Evolutionary conservation across 2,888 invertebrate species (phyloP), one percentile per base, ranked within the genome.

Genomic region (Sarcophaga subvicina): DNA sequence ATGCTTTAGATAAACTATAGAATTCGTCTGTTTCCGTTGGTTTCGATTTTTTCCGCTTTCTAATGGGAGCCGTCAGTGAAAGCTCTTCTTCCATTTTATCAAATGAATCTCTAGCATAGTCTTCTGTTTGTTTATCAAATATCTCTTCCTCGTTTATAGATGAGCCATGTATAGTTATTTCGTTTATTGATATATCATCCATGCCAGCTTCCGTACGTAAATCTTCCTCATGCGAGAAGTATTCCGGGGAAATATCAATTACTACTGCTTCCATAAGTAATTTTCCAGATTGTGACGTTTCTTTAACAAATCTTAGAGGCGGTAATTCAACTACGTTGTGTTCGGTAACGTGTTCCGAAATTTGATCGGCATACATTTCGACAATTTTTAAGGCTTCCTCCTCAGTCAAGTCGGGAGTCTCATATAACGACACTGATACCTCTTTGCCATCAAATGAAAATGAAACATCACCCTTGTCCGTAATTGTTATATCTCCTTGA

Each of bases 341-440:
- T 92, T 97, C 97, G 91, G 95, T 94, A 75, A 98, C 96, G 91
- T 98, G 97, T 94, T 98, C 98, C 0, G 98, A 98, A 82, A 98
- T 94, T 93, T 98, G 98, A 92, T 98, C 98, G 0, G 98, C 98
- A 91, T 98, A 98, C 97, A 98, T 98, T 94, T 98, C 98, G 0
- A 98, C 96, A 90, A 98, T 97, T 94, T 98, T 97, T 54, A 98
- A 94, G 0, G 98, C 98, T 94, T 98, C 98, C 93, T 98, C 97
- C 93, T 98, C 98, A 0, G 98, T 98, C 73, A 98, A 94, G 93
- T 98, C 98, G 0, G 98, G 98, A 1, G 98, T 98, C 94, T 98
- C 98, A 91, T 98, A 98, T 3, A 98, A 93, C 4, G 98, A 98
- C 0, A 98, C 97, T 0, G 98, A 98, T 0, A 98, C 97, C 94